Conservation (phyloP, 2,113 vertebrate species). For the Cisticola juncidis region DNA sequence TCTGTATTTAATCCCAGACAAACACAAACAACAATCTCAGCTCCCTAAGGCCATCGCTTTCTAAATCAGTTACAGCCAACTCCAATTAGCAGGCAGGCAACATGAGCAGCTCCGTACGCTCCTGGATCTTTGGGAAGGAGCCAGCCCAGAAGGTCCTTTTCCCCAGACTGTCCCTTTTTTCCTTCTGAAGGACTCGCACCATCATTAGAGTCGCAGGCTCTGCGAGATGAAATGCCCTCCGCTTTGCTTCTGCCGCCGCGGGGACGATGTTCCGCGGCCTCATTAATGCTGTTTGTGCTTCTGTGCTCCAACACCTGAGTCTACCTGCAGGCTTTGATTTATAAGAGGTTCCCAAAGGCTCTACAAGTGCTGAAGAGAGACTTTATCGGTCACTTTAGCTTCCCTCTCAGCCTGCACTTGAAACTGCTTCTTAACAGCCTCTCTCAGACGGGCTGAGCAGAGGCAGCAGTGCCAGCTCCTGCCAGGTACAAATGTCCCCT, state of each 20-base stretch:
- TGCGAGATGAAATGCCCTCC: not conserved
- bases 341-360: not conserved
- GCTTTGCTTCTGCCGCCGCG: not conserved
- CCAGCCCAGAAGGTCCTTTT: constrained; percentile 46
- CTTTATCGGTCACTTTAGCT: not conserved
- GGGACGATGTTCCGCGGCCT: not conserved
- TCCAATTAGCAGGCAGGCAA: constrained; percentile 55
- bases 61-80: constrained; percentile 54
- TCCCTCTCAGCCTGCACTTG: not conserved
- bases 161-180: constrained; percentile 12
- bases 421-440: not conserved
- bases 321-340: not conserved
- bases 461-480: not conserved
- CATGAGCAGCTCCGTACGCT: not conserved
- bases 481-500: not conserved
- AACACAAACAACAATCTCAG: constrained; percentile 56
- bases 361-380: not conserved
- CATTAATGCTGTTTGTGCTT: not conserved
- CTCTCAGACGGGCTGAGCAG: not conserved
- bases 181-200: not conserved
- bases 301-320: not conserved
- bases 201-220: not conserved
- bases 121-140: not conserved
- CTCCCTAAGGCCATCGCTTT: constrained; percentile 49
- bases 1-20: constrained; percentile 65